Conservation (phyloP, 92 coral and sea anemone species). For the Zoanthus sociatus region DNA sequence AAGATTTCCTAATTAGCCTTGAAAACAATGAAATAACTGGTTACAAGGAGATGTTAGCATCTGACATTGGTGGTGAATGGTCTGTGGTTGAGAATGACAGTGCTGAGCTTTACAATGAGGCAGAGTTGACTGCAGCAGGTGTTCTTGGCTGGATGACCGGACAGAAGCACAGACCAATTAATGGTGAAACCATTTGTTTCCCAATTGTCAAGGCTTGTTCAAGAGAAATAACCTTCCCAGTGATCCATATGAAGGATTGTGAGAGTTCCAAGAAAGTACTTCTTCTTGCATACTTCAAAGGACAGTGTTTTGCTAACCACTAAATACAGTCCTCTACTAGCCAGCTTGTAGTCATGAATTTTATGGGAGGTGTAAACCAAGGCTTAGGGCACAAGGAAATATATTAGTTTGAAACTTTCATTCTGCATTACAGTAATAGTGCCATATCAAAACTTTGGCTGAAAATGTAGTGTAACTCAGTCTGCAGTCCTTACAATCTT, state of each 20-base stretch:
- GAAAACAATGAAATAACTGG: conserved; percentile 44
- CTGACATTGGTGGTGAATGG: conserved; percentile 36
- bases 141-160: conserved; percentile 54
- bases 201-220: conserved; percentile 56
- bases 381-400: background rate
- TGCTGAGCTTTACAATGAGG: conserved; percentile 41
- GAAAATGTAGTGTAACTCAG: background rate
- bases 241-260: conserved; percentile 35
- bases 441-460: conserved; percentile 17
- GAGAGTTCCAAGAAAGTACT: conserved; percentile 38
- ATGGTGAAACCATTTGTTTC: conserved; percentile 43
- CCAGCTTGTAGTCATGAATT: conserved; percentile 28
- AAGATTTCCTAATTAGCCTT: conserved; percentile 57
- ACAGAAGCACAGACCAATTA: conserved; percentile 39
- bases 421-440: background rate
- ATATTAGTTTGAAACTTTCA: conserved; percentile 17
- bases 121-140: conserved; percentile 53
- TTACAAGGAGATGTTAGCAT: conserved; percentile 31
- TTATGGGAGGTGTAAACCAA: conserved; percentile 25
- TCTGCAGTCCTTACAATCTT: conserved; percentile 1
- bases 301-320: conserved; percentile 52
- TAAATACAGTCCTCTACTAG: conserved; percentile 19
- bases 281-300: conserved; percentile 50
- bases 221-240: conserved; percentile 51
- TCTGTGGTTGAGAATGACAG: conserved; percentile 21